Evolutionary conservation across 2,113 vertebrate species (phyloP), one percentile per base, ranked within the genome.

Genomic region (Ammospiza caudacuta): DNA sequence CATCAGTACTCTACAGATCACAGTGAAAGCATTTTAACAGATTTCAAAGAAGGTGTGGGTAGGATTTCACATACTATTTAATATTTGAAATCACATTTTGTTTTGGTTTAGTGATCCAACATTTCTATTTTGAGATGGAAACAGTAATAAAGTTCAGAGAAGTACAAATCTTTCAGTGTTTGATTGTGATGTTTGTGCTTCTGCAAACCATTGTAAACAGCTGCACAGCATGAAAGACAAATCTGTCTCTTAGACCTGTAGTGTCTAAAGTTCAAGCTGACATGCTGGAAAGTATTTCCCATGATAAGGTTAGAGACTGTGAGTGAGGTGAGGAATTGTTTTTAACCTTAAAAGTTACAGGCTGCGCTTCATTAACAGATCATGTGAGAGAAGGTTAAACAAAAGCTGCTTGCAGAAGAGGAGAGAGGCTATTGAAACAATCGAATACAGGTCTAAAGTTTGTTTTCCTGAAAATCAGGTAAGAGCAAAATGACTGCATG

Each of bases 371-470:
- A 90, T 93, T 97, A 96, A 95, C 90, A 92, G 90, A 94, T 93
- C 95, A 97, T 92, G 73, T 96, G 96, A 93, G 73, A 46, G 28
- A 76, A 81, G 64, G 64, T 89, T 94, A 96, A 96, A 96, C 83
- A 96, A 96, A 85, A 90, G 54, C n/a, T 78, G 69, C 64, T 83
- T 83, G 61, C 59, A 80, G 76, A 81, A 84, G 61, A 75, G 41
- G 39, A 93, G 59, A 69, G 55, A 85, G 39, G 61, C 64, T 70
- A 51, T 22, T 93, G 61, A 90, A 83, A 89, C 72, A 96, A 83
- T 70, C 12, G 9, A 76, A 90, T 27, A 61, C 0, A 4, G 29
- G 35, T 70, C 72, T 78, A 66, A 91, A 73, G 66, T 78, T 80
- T 76, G 29, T 87, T 97, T 90, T 94, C 72, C n/a, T 86, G 63